phyloP scores from a whole-genome alignment of 2,113 vertebrate genomes.

The Heterotis niloticus region DNA sequence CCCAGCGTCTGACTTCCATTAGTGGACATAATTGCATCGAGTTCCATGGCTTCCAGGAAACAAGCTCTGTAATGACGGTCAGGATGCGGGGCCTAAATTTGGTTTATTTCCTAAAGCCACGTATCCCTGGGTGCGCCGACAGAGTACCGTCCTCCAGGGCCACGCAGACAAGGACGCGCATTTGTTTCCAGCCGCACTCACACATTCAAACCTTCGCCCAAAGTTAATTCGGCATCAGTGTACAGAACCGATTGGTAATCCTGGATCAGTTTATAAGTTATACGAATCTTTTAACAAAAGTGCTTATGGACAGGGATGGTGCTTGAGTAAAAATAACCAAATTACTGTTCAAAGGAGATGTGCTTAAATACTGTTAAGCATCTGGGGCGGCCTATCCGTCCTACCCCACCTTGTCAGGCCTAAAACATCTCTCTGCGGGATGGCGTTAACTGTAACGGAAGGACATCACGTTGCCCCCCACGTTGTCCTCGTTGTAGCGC shows the following conservation, averaged over 20 bases:
- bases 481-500: conserved; percentile 1
- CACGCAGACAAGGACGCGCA: conserved; percentile 4
- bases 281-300: too few relatives aligned
- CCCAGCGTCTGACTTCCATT: conserved; percentile 34
- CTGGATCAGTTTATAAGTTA: too few relatives aligned
- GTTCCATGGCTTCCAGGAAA: conserved; percentile 20
- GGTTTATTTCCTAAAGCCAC: background rate
- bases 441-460: too few relatives aligned
- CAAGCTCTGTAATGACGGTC: conserved; percentile 19
- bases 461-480: too few relatives aligned
- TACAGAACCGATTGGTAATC: background rate
- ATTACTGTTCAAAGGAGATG: too few relatives aligned
- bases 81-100: background rate
- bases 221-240: background rate
- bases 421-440: too few relatives aligned
- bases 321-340: too few relatives aligned
- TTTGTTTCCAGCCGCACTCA: background rate
- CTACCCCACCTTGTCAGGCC: too few relatives aligned
- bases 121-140: background rate
- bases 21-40: conserved; percentile 31
- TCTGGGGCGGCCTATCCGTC: too few relatives aligned
- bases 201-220: background rate
- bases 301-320: too few relatives aligned
- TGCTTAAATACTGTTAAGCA: too few relatives aligned
- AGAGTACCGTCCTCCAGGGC: too few relatives aligned